Conservation (phyloP, 2,888 invertebrate genomes). For the Autographa gamma region DNA sequence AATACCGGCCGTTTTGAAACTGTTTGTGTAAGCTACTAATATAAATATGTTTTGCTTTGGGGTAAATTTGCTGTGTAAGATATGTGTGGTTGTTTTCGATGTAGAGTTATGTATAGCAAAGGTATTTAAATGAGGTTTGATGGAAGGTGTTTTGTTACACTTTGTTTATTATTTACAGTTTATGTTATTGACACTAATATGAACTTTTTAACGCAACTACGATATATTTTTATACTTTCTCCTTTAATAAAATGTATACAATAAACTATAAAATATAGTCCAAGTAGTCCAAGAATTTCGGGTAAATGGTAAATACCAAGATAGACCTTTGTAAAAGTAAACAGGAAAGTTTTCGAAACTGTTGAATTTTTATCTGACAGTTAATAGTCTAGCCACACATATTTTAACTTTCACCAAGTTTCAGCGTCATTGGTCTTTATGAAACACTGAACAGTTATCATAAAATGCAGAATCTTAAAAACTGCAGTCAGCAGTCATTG, state of each 20-base stretch:
- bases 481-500: slow-evolving; percentile 17
- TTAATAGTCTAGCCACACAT: background rate
- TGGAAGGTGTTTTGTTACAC: too few species aligned
- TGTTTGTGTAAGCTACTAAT: slow-evolving; percentile 30
- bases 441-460: slow-evolving; percentile 8
- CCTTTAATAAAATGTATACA: too few species aligned
- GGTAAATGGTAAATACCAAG: too few species aligned
- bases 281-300: too few species aligned
- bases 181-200: too few species aligned
- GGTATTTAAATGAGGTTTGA: background rate
- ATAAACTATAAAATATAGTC: too few species aligned
- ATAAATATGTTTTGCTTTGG: slow-evolving; percentile 24
- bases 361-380: too few species aligned
- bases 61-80: slow-evolving; percentile 7
- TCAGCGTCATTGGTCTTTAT: background rate
- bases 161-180: too few species aligned
- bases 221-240: too few species aligned
- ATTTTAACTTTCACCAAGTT: background rate
- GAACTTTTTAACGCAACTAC: too few species aligned
- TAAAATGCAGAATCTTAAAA: slow-evolving; percentile 13
- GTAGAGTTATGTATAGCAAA: background rate
- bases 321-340: too few species aligned
- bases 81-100: background rate
- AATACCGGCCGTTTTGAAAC: slow-evolving; percentile 4
- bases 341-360: too few species aligned